phyloP scores from a whole-genome alignment of 2,113 vertebrate genomes.

The Trogon melanurus region DNA sequence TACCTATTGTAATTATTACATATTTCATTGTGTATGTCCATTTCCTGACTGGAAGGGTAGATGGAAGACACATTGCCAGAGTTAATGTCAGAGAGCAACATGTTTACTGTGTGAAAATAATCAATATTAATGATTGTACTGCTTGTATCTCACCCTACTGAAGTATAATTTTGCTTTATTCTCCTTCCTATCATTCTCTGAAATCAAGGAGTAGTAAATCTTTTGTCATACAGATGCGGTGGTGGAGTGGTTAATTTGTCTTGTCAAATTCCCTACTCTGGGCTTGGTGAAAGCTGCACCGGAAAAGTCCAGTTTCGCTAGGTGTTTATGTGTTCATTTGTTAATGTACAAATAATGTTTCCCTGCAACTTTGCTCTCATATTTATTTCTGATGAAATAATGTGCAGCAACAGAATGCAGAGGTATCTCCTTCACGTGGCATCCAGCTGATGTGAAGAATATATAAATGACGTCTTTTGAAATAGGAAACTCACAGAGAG shows the following conservation, averaged over 20 bases:
- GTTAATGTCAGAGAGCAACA: background rate
- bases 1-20: background rate
- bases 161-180: background rate
- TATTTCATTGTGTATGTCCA: background rate
- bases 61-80: background rate
- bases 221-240: background rate
- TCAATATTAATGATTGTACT: background rate
- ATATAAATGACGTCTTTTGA: background rate
- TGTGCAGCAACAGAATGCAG: background rate
- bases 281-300: background rate
- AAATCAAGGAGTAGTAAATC: background rate
- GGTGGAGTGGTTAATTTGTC: background rate
- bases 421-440: background rate
- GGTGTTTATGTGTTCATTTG: background rate
- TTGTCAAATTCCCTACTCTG: background rate
- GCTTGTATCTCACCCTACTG: background rate
- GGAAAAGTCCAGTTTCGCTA: background rate
- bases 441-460: background rate
- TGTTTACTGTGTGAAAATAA: background rate
- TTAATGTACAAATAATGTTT: background rate
- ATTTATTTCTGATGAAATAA: background rate
- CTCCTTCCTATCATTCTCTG: background rate
- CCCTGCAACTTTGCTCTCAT: background rate
- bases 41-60: background rate
- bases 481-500: background rate